Evolutionary conservation across 2,797 vertebrate species (phyloP), one percentile per base, ranked within the genome.

Genomic region (Artibeus lituratus): DNA sequence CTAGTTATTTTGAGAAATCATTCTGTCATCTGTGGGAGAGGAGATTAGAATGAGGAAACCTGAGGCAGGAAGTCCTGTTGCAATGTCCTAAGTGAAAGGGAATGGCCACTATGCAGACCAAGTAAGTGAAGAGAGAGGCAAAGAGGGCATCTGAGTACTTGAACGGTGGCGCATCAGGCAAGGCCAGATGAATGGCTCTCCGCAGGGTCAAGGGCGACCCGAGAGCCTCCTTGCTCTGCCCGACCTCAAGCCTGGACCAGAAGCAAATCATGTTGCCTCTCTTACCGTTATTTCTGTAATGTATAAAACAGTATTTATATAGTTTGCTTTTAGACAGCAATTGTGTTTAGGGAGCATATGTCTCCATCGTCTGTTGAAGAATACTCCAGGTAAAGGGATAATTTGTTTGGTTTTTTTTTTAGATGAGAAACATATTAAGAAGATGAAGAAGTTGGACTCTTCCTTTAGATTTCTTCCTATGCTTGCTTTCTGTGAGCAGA

Each of bases 381-480:
- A 78, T 15, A 91, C 90, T 84, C 42, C 73, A 96, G 94, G 76
- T 78, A 96, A 95, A 95, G 49, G 39, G 49, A 91, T 95, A 90
- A 94, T 77, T 92, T 72, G 51, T 90, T 67, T 65, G 44, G 57
- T 18, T 16, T 80, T 81, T 78, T 39, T 86, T 39, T 93, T 84
- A 91, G 39, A 76, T 80, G 39, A 91, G 57, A 97, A 62, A 29
- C 29, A 87, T 77, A 86, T 82, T 92, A 59, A 78, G 74, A 76
- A 39, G 39, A 62, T 16, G 10, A 47, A 65, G 39, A 62, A 78
- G 21, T 74, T 96, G 51, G 70, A 22, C 5, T 21, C 35, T 37
- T 69, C 19, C 65, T 69, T 37, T 22, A 37, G 35, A 70, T 10
- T 70, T 55, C 35, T 67, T 94, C 65, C 74, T 47, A 55, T 73